Base-by-base conservation (phyloP, 2,797 vertebrate genomes). In the Rhinichthys osculus region DNA sequence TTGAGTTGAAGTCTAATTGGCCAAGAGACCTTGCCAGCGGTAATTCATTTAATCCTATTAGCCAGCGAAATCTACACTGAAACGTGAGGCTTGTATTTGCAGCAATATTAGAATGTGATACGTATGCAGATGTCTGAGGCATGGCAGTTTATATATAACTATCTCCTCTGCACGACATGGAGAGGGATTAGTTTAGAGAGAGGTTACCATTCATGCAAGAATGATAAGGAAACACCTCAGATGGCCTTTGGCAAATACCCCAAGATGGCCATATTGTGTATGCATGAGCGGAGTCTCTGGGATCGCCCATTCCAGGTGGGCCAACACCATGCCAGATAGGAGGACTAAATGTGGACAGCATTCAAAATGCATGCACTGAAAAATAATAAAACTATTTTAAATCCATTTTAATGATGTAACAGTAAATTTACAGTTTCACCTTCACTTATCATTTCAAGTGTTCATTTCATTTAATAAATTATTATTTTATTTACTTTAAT, bases 1-100 rank as follows among this genome's bases (percentile, higher is more conserved):
- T 88, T 86, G 50, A 80, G 83, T 66, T 88, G 47, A 54, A 78
- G 52, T 73, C 64, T 83, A 88, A 88, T 86, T 85, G 78, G 88
- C 59, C 81, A 69, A 66, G 82, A 83, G 71, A 62, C 85, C 67
- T 76, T 87, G 38, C 67, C 17, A 74, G 76, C 86, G 91, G 91
- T 93, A 91, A 91, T 90, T 91, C 90, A 87, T 89, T 91, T 94
- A 93, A 95, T 94, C 92, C 89, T 91, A 88, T 93, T 90, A 90
- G 85, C 79, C 88, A 86, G 77, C 93, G 92, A 94, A 94, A 94
- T 89, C 85, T 86, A 92, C 86, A 91, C 93, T 92, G 89, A 93
- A 95, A 95, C 87, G 89, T 93, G 93, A 93, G 87, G 91, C 86
- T 27, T 21, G 66, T 54, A 52, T 88, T 66, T 70, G 76, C 62